phyloP scores from a whole-genome alignment of 1,140 invertebrate species.

The Ceratosolen solmsi region DNA sequence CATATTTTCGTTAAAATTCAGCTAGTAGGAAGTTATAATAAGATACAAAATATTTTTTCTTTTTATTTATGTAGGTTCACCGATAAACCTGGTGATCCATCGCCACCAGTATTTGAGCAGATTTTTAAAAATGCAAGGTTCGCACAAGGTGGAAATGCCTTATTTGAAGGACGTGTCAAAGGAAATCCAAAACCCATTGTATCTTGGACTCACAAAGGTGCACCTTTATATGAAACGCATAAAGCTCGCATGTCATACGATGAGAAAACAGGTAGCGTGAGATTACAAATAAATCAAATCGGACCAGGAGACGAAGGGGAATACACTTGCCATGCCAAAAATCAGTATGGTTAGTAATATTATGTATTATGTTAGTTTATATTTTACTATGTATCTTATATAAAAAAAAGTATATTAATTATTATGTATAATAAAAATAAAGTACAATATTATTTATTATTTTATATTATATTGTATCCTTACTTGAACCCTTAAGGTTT shows the following conservation, averaged over 20 bases:
- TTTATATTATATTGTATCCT: too few relatives aligned
- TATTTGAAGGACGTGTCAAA: constrained; percentile 91
- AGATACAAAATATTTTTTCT: neutral
- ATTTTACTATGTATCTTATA: too few relatives aligned
- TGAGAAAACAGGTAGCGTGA: constrained; percentile 88
- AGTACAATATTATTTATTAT: too few relatives aligned
- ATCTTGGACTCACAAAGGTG: constrained; percentile 93
- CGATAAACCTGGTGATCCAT: constrained; percentile 79
- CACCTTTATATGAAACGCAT: constrained; percentile 84
- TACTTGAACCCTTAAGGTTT: too few relatives aligned
- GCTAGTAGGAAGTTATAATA: neutral
- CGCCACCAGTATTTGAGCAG: constrained; percentile 93
- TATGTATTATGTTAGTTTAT: too few relatives aligned
- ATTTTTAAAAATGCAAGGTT: constrained; percentile 95
- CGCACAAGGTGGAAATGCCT: constrained; percentile 92
- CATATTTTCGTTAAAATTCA: too few relatives aligned
- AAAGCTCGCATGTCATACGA: constrained; percentile 92
- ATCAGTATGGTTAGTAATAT: constrained; percentile 81
- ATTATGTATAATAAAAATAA: too few relatives aligned
- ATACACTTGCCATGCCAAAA: constrained; percentile 94
- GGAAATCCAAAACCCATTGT: constrained; percentile 95
- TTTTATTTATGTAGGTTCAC: constrained; percentile 60
- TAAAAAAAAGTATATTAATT: too few relatives aligned
- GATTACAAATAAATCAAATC: constrained; percentile 90
- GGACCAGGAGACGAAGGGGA: constrained; percentile 96